Conservation (phyloP, 2,113 vertebrate genomes). For the Odontesthes bonariensis region DNA sequence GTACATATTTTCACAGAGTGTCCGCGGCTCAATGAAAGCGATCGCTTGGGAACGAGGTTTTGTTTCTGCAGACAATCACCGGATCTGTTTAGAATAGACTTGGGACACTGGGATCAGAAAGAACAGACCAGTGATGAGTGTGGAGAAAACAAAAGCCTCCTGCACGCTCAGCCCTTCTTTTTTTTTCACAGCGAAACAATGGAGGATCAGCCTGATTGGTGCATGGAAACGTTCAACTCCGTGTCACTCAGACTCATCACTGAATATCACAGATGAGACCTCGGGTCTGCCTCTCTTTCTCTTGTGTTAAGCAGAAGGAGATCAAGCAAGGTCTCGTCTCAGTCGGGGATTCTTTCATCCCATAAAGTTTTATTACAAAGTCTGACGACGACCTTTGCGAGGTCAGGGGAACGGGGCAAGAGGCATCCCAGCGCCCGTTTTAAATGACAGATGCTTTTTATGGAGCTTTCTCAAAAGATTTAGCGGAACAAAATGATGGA, state of each 20-base stretch:
- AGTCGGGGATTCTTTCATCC: constrained; percentile 65
- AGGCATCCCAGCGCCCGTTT: constrained; percentile 44
- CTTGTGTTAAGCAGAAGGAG: constrained; percentile 58
- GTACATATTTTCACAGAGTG: constrained; percentile 70
- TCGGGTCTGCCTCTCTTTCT: constrained; percentile 14
- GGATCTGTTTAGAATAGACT: constrained; percentile 53
- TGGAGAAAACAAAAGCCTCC: constrained; percentile 65
- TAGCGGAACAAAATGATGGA: constrained; percentile 46
- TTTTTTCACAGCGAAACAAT: constrained; percentile 47
- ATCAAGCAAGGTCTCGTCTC: constrained; percentile 64
- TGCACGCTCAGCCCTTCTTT: constrained; percentile 59
- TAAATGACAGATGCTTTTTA: constrained; percentile 51
- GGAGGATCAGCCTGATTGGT: constrained; percentile 26
- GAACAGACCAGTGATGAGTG: constrained; percentile 50
- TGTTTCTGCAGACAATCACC: constrained; percentile 72
- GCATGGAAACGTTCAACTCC: constrained; percentile 29
- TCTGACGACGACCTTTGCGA: constrained; percentile 63
- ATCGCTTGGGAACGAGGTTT: constrained; percentile 67
- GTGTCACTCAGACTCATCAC: constrained; percentile 53
- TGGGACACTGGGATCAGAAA: constrained; percentile 66
- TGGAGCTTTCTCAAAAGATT: constrained; percentile 53
- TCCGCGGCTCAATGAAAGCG: constrained; percentile 64
- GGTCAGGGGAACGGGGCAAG: constrained; percentile 49
- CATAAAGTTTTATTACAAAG: constrained; percentile 74
- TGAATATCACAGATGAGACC: constrained; percentile 47